Evolutionary conservation across 2,888 invertebrate species (phyloP), one percentile per base, ranked within the genome.

Genomic region (Ichneumoninae sp.): DNA sequence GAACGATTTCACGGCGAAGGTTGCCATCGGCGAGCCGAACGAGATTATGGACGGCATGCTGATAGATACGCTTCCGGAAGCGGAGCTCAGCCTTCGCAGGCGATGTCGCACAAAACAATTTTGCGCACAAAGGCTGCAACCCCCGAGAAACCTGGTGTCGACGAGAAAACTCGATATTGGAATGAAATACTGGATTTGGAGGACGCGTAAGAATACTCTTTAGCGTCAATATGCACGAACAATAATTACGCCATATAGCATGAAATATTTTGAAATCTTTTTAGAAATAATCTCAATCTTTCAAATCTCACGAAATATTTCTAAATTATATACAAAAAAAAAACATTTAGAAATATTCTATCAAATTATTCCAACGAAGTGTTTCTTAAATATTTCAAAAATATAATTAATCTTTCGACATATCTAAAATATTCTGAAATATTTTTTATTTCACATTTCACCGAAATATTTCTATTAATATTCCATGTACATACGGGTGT

Each of bases 141-240:
- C 13, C 26, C 5, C 16, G 36, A 10, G 5, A 16, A 40, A n/a
- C 80, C 80, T 22, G 80, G 75, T 57, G 30, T 76, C 8, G 36
- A 54, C 0, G 80, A 80, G 36, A 80, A 65, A 66, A 36, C 80
- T n/a, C 40, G 75, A 65, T 62, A 52, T 8, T 80, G 80, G 80
- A 75, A 66, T 33, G 74, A 80, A 47, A 40, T 50, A 44, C 22
- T 50, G 36, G 50, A 70, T 22, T 54, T 19, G 54, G 52, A 40
- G 4, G 62, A 62, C 30, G 2, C 16, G 62, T 62, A 33, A 60
- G 16, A 62, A 30, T n/a, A 62, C 16, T 33, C 16, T 30, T 13
- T n/a, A 16, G 30, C 60, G 13, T 13, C 26, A 30, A 60, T 30
- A 30, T 33, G 6, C 4, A 16, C 62, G 7, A 33, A 62, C 16